These are phyloP conservation scores for Sycobia sp. DNA, from an alignment of 1,140 invertebrate species.

Conservation along the genomic window DNA sequence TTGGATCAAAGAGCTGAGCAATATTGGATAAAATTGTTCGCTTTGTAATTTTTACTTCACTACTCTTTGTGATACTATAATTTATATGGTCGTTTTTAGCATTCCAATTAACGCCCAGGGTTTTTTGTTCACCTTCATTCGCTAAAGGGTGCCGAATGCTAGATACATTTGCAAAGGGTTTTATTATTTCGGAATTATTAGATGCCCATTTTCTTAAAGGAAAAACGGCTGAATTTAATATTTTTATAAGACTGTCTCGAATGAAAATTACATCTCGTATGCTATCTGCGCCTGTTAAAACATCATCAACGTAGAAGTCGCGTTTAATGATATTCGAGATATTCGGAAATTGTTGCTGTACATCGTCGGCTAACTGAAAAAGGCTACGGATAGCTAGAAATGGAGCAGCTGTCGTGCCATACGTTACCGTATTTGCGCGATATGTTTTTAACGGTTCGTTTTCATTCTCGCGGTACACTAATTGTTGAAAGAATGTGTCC, in stretches of 20 bases:
- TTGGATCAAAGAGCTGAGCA: slow-evolving; percentile 3
- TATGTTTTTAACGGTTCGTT: slow-evolving; percentile 34
- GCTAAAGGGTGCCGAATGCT: neutral
- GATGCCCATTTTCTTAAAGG: slow-evolving; percentile 44
- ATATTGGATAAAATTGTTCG: slow-evolving; percentile 8
- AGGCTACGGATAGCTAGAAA: slow-evolving; percentile 15
- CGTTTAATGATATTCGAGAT: slow-evolving; percentile 38
- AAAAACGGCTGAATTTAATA: slow-evolving; percentile 42
- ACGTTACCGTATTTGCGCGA: slow-evolving; percentile 44
- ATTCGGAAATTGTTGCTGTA: slow-evolving; percentile 35
- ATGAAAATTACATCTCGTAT: slow-evolving; percentile 43
- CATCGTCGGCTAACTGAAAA: neutral
- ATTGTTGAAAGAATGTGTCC: slow-evolving; percentile 37
- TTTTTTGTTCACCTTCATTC: neutral
- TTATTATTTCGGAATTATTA: slow-evolving; percentile 26
- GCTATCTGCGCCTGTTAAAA: slow-evolving; percentile 47
- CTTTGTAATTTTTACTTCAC: neutral
- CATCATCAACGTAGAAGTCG: slow-evolving; percentile 57
- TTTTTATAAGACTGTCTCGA: slow-evolving; percentile 34
- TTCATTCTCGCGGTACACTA: slow-evolving; percentile 39
- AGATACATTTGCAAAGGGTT: neutral
- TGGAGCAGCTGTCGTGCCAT: slow-evolving; percentile 37
- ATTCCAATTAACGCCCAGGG: slow-evolving; percentile 6
- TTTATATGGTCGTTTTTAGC: neutral
- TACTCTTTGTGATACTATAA: neutral